Conservation (phyloP, 2,888 invertebrate genomes). For the Limnephilus marmoratus region DNA sequence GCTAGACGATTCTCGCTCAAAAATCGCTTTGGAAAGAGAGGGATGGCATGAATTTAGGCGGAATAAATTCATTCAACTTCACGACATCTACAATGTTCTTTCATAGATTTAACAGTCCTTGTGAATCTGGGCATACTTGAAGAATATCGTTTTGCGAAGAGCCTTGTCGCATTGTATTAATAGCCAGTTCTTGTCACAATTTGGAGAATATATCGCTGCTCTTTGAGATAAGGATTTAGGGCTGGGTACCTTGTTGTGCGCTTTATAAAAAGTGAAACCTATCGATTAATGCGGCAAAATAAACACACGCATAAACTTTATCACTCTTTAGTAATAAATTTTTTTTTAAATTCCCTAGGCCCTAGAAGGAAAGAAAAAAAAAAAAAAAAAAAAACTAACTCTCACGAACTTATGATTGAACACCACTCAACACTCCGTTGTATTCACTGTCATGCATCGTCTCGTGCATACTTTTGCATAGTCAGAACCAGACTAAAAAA, state of each 20-base stretch:
- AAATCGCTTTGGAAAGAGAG: not conserved
- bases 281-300: not conserved
- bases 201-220: not conserved
- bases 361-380: not conserved
- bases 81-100: not conserved
- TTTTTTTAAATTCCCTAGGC: too few relatives aligned
- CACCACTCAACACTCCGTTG: not conserved
- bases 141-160: not conserved
- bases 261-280: not conserved
- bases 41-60: not conserved
- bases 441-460: not conserved
- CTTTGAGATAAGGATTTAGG: not conserved
- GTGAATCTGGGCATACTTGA: not conserved
- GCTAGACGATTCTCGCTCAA: not conserved
- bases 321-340: not conserved
- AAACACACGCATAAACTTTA: not conserved
- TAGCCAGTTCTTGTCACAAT: not conserved
- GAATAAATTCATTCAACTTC: constrained; percentile 21
- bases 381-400: not conserved
- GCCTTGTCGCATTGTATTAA: not conserved
- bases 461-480: not conserved
- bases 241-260: not conserved
- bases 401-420: not conserved
- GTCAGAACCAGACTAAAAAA: not conserved
- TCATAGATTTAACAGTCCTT: not conserved